phyloP scores from a whole-genome alignment of 1,140 invertebrate species.

The Bathynomus jamesi region DNA sequence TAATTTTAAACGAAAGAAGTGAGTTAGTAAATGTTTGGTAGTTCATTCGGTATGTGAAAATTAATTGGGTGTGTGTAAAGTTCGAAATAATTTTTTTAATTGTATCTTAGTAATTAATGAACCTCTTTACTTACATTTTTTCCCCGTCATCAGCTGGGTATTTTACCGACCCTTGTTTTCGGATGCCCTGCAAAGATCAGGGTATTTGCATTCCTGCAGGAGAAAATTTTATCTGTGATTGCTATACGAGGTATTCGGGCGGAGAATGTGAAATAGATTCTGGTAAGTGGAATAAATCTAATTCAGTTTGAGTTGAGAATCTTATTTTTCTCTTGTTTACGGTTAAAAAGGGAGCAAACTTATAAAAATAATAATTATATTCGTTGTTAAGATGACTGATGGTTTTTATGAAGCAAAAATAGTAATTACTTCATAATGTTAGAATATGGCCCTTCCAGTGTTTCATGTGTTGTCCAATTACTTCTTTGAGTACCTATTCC shows the following conservation, averaged over 20 bases:
- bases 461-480: too few species aligned
- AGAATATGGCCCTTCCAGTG: background rate
- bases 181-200: slow-evolving; percentile 70
- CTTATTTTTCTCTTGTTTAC: background rate
- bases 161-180: slow-evolving; percentile 52
- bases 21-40: too few species aligned
- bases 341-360: background rate
- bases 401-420: background rate
- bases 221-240: slow-evolving; percentile 66
- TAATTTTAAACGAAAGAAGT: too few species aligned
- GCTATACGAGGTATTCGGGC: slow-evolving; percentile 65
- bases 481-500: too few species aligned
- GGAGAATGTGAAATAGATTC: slow-evolving; percentile 74
- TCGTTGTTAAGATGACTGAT: background rate
- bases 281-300: slow-evolving; percentile 45
- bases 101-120: too few species aligned
- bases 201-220: slow-evolving; percentile 61
- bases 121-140: too few species aligned
- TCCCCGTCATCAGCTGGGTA: slow-evolving; percentile 39
- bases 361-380: background rate
- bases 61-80: too few species aligned
- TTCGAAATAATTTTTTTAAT: too few species aligned
- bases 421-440: background rate
- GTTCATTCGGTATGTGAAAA: too few species aligned
- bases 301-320: background rate